Evolutionary conservation across 2,888 invertebrate species (phyloP), one percentile per base, ranked within the genome.

Genomic region (Caenorhabditis sp.): DNA sequence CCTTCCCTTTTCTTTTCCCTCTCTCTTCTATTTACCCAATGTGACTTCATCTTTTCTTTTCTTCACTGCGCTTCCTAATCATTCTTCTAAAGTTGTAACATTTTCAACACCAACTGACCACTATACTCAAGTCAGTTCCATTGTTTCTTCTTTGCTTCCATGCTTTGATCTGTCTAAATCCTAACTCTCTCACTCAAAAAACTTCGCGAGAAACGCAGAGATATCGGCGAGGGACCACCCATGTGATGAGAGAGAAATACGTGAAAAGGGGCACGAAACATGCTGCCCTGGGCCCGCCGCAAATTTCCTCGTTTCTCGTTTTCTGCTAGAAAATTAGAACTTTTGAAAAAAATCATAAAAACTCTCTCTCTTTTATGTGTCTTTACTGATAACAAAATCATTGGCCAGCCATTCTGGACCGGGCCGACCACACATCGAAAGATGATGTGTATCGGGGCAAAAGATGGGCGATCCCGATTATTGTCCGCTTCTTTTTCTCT

Each of bases 211-310:
- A 66, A 56, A 66, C 66, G 56, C 56, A 66, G 56, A 56, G n/a
- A 15, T 5, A 13, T n/a, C n/a, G n/a, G n/a, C 8, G 20, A 35
- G 15, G 39, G 56, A 66, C 66, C 66, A 48, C 56, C 48, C 48
- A 32, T 45, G 65, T 11, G 17, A 24, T 24, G 50, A 41, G 55
- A 43, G 39, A 45, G 37, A 35, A 45, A 26, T 46, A 65, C 66
- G 66, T 66, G 66, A 66, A 56, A 56, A 66, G 39, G 30, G 30
- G 66, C 55, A 66, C 46, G 48, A 66, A 56, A 66, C 66, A 66
- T 66, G 66, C 43, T 45, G 22, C n/a, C n/a, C n/a, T n/a, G n/a
- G n/a, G n/a, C n/a, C n/a, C n/a, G n/a, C n/a, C n/a, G n/a, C n/a
- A n/a, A n/a, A n/a, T n/a, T n/a, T n/a, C n/a, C n/a, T n/a, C n/a